Evolutionary conservation across 2,888 invertebrate genomes (phyloP).

Genomic region (Synanthedon andrenaeformis): DNA sequence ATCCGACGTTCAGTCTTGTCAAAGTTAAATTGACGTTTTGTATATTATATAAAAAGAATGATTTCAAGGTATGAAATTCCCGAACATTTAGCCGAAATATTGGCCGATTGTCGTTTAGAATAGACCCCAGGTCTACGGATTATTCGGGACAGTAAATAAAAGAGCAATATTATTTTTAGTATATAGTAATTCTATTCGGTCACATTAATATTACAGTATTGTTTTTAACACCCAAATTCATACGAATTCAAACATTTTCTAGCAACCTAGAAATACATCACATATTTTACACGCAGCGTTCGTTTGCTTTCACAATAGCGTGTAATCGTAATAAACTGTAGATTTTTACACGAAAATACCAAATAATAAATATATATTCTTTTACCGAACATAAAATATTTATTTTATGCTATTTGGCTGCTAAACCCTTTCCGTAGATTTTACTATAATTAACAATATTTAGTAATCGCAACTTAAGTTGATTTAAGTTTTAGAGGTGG

Average conservation of each 20-base stretch:
- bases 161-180: conserved; percentile 25
- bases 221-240: conserved; percentile 55
- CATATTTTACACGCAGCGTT: conserved; percentile 7
- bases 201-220: conserved; percentile 55
- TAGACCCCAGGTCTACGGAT: no score
- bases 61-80: no score
- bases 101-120: no score
- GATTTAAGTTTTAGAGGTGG: not conserved
- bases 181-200: conserved; percentile 60
- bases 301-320: conserved; percentile 3
- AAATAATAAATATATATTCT: conserved; percentile 15
- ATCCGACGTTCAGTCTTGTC: no score
- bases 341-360: conserved; percentile 7
- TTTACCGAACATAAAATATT: conserved; percentile 10
- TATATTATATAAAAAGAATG: no score
- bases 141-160: conserved; percentile 17
- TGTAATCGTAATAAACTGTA: conserved; percentile 3
- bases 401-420: conserved; percentile 8
- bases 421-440: not conserved
- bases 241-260: conserved; percentile 40
- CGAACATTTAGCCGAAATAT: no score
- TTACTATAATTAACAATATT: conserved; percentile 6
- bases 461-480: not conserved
- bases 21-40: no score
- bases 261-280: conserved; percentile 33